Base-by-base conservation (phyloP, 2,888 invertebrate genomes). In the Conops quadrifasciatus region DNA sequence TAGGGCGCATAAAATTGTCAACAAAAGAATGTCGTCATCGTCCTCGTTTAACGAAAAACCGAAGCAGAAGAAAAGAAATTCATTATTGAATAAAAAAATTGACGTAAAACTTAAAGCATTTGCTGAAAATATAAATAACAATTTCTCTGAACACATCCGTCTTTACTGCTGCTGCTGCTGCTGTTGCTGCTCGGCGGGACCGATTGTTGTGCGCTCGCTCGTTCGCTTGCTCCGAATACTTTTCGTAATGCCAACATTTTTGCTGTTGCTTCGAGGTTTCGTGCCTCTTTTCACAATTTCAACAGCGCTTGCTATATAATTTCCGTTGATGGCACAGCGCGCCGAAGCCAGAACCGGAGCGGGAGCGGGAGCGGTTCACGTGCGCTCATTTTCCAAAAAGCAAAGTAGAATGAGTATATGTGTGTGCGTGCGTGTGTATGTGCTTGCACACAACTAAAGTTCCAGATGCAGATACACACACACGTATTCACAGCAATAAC, bases 231-330 rank as follows among this genome's bases (percentile, higher is more conserved):
- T 66, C 45, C 21, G n/a, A 66, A 66, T 66, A 66, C 30, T 66
- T 56, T 53, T 63, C 43, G 56, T 53, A 66, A 53, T 59, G 49
- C 59, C 43, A 30, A 66, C 58, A 58, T 58, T 56, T 45, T 9
- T 63, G 59, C 60, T 49, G 65, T 70, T 71, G 64, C 59, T 63
- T 74, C 70, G 70, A 70, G 64, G 71, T 73, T 67, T 67, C 67
- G 67, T 72, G 67, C 71, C 63, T 68, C 66, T 69, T 65, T 67
- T 71, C 63, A 63, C 60, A 51, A 70, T 51, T 62, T 71, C 56
- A 70, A 71, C 47, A 75, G 58, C 56, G 51, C 45, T 67, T 59
- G 58, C 59, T 47, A 67, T 65, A 28, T 28, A 28, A 65, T 65
- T 65, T 65, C 30, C n/a, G 58, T 28, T 36, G 2, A 5, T 28